phyloP scores from a whole-genome alignment of 2,113 vertebrate species.

The Urocitellus parryii region DNA sequence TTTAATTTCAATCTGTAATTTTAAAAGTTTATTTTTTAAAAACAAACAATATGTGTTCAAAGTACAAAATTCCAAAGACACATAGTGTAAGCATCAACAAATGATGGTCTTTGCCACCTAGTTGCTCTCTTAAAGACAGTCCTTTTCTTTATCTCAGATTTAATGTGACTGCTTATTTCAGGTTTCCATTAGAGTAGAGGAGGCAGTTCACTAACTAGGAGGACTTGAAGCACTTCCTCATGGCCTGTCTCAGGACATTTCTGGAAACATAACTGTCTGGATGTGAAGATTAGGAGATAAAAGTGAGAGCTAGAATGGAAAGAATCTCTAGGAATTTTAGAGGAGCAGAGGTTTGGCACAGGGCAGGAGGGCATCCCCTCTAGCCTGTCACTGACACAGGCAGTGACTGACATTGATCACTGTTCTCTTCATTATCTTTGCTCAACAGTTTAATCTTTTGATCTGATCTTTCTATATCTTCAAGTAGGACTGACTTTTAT shows the following conservation, averaged over 20 bases:
- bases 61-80: constrained; percentile 37
- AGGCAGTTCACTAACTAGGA: neutral
- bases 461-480: constrained; percentile 20
- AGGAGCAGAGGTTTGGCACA: neutral
- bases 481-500: constrained; percentile 52
- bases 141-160: constrained; percentile 11
- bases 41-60: neutral
- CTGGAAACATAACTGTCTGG: neutral
- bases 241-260: neutral
- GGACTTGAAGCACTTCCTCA: neutral
- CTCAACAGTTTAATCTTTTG: neutral
- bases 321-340: neutral
- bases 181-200: neutral
- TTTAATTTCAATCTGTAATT: constrained; percentile 24
- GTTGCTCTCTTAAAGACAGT: neutral
- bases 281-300: neutral
- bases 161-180: neutral
- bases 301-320: neutral
- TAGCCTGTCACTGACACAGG: neutral
- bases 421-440: neutral
- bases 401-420: neutral
- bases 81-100: neutral
- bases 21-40: constrained; percentile 51
- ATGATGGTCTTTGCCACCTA: neutral
- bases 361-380: neutral